A percentile compares a stretch with the other conserved stretches of the same genome.
Evolutionary conservation across 2,797 vertebrate genomes (phyloP).

Genomic region (Lepidocolaptes lacrymiger): DNA sequence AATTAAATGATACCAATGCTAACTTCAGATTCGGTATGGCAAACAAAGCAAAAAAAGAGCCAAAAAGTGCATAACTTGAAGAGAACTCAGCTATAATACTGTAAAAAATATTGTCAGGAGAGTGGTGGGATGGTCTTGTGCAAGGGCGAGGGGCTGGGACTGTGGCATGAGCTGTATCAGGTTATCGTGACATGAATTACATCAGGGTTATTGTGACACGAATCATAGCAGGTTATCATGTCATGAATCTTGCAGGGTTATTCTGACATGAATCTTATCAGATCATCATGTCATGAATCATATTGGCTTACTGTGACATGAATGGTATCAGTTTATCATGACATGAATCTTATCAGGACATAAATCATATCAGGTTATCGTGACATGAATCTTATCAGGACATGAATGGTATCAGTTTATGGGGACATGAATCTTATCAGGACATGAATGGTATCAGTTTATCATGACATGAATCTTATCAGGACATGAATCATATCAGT

Average conservation of each 20-base stretch:
- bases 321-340: neutral
- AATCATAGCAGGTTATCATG: too few species aligned
- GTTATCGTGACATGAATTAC: neutral
- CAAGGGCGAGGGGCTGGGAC: too few species aligned
- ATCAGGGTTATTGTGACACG: neutral
- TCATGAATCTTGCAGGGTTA: neutral
- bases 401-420: neutral
- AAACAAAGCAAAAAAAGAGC: neutral
- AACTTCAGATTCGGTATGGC: too few species aligned
- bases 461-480: neutral
- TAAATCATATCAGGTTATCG: too few species aligned
- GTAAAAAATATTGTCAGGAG: neutral
- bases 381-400: neutral
- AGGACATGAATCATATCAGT: neutral
- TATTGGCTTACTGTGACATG: neutral
- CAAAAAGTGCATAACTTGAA: rapidly evolving
- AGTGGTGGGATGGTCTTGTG: rapidly evolving
- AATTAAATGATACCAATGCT: neutral
- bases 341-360: neutral
- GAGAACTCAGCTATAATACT: neutral
- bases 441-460: neutral
- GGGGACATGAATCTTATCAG: neutral
- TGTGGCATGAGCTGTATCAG: neutral
- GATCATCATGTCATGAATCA: neutral
- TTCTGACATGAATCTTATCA: neutral